Evolutionary conservation across 2,888 invertebrate species (phyloP).

Genomic region (Cheiracanthium punctorium): DNA sequence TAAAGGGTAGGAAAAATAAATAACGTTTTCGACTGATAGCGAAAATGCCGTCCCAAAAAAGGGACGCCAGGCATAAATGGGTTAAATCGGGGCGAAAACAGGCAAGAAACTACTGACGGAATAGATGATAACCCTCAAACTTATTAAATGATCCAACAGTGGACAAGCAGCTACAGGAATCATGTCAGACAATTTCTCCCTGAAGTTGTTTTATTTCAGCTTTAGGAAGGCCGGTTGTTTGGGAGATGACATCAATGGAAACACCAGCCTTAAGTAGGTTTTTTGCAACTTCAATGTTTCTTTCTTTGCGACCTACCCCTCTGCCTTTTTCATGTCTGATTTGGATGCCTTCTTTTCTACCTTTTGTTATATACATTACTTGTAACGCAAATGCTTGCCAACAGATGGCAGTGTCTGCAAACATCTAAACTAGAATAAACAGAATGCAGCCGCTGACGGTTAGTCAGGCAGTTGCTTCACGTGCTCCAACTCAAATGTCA

Average conservation of each 20-base stretch:
- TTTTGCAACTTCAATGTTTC: slow-evolving; percentile 34
- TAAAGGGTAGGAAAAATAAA: no score
- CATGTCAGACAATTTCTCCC: slow-evolving; percentile 23
- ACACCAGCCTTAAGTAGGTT: slow-evolving; percentile 47
- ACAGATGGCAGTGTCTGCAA: no score
- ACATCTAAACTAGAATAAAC: no score
- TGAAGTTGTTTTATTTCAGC: slow-evolving; percentile 43
- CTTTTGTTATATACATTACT: no score
- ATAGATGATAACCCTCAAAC: slow-evolving; percentile 35
- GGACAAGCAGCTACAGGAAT: slow-evolving; percentile 36
- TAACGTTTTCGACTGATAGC: no score
- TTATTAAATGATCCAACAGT: slow-evolving; percentile 42
- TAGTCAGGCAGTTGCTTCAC: no score
- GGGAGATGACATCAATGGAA: slow-evolving; percentile 29
- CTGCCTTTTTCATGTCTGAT: slow-evolving; percentile 22
- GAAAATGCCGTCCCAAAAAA: no score
- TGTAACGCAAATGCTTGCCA: no score
- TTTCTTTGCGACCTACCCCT: slow-evolving; percentile 22
- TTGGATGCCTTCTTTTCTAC: not conserved
- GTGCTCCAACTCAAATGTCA: no score
- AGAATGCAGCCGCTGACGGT: no score
- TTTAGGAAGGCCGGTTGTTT: slow-evolving; percentile 39
- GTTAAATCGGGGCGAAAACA: no score
- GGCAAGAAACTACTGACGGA: slow-evolving; percentile 1
- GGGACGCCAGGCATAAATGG: no score